Percentiles rank a stretch among this genome's conserved stretches.
Conservation (phyloP, 2,113 vertebrate species). For the Thunnus maccoyii region DNA sequence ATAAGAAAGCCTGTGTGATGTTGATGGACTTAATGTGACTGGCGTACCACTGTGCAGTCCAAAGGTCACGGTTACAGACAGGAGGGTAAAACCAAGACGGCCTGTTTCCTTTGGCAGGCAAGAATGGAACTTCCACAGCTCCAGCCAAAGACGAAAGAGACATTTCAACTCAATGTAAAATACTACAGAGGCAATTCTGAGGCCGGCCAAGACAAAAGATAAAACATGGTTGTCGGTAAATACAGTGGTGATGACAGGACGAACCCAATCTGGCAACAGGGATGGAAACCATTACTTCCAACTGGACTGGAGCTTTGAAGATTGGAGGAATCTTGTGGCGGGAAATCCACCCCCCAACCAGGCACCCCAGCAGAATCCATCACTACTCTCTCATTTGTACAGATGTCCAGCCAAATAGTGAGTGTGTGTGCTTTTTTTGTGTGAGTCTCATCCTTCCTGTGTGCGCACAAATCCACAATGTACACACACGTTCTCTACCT, state of each 20-base stretch:
- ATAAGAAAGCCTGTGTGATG: slow-evolving; percentile 36
- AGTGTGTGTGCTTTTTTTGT: slow-evolving; percentile 14
- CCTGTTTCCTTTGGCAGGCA: slow-evolving; percentile 61
- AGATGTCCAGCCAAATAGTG: slow-evolving; percentile 71
- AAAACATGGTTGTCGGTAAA: slow-evolving; percentile 66
- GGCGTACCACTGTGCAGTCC: slow-evolving; percentile 40
- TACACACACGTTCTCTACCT: slow-evolving; percentile 53
- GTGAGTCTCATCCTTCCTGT: slow-evolving; percentile 38
- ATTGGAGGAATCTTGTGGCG: slow-evolving; percentile 67
- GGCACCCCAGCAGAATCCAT: slow-evolving; percentile 57
- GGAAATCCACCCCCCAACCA: slow-evolving; percentile 53
- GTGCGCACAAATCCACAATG: slow-evolving; percentile 52
- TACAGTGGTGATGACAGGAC: slow-evolving; percentile 67
- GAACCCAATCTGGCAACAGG: slow-evolving; percentile 64
- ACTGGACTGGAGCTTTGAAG: slow-evolving; percentile 72
- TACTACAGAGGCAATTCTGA: slow-evolving; percentile 47
- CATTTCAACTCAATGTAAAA: slow-evolving; percentile 64
- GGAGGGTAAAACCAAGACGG: slow-evolving; percentile 37
- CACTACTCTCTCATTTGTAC: slow-evolving; percentile 60
- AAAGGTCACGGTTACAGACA: slow-evolving; percentile 46
- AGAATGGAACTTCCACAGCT: slow-evolving; percentile 60
- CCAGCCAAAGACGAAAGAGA: slow-evolving; percentile 65
- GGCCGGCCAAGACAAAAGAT: slow-evolving; percentile 68
- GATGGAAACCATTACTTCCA: slow-evolving; percentile 77
- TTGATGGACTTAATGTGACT: slow-evolving; percentile 51